Conservation (phyloP, 2,888 invertebrate genomes). For the Anticlea derivata region DNA sequence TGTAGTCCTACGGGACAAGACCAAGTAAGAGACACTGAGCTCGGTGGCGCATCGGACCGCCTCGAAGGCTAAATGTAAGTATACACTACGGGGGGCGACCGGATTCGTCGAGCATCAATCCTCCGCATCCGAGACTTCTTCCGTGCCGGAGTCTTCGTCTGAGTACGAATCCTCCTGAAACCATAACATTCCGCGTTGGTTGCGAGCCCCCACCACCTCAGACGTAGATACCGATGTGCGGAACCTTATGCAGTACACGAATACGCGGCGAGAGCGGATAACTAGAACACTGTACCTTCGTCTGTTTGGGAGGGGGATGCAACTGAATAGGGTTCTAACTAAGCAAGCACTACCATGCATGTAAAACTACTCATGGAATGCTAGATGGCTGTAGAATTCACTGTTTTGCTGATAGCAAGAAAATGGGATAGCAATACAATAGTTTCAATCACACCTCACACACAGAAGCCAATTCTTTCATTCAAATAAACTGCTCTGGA, state of each 20-base stretch:
- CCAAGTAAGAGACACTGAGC: slow-evolving; percentile 30
- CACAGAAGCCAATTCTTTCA: background rate
- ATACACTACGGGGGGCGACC: slow-evolving; percentile 50
- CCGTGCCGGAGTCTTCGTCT: slow-evolving; percentile 78
- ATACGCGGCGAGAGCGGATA: background rate
- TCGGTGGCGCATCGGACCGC: slow-evolving; percentile 40
- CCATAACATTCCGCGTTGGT: slow-evolving; percentile 71
- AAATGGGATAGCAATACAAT: slow-evolving; percentile 5
- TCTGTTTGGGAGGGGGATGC: slow-evolving; percentile 54
- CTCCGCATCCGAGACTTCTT: slow-evolving; percentile 76
- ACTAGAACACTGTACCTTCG: slow-evolving; percentile 61
- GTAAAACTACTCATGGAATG: slow-evolving; percentile 43
- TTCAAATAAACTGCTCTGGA: background rate
- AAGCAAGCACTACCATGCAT: slow-evolving; percentile 74
- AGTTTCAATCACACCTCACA: background rate
- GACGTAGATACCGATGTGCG: slow-evolving; percentile 64
- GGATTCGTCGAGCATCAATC: slow-evolving; percentile 66
- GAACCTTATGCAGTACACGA: slow-evolving; percentile 6
- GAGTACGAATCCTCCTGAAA: slow-evolving; percentile 83
- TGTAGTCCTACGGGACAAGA: slow-evolving; percentile 35
- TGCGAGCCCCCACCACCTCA: slow-evolving; percentile 55
- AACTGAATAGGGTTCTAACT: slow-evolving; percentile 46
- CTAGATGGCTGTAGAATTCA: slow-evolving; percentile 79
- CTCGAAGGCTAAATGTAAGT: slow-evolving; percentile 46
- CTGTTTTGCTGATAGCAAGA: slow-evolving; percentile 32